Conservation (phyloP, 1,140 invertebrate genomes). For the Macrostomum lignano region DNA sequence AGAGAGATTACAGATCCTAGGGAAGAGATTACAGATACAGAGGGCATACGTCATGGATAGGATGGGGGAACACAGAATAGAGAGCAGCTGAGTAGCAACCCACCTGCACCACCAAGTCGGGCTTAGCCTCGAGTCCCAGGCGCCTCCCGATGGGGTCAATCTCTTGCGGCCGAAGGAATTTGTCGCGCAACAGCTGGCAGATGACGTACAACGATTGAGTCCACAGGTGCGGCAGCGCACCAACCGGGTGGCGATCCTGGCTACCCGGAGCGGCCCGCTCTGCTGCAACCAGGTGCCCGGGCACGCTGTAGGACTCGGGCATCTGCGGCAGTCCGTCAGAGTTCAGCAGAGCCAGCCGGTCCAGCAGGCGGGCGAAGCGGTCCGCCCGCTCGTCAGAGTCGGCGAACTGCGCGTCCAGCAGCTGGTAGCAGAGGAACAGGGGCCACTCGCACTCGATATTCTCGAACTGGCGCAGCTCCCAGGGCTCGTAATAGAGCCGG, state of each 20-base stretch:
- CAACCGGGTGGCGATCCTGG: slow-evolving; percentile 51
- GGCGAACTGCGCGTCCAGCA: slow-evolving; percentile 72
- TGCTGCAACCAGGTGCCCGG: slow-evolving; percentile 31
- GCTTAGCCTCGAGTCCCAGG: slow-evolving; percentile 66
- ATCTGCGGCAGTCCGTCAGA: too few relatives aligned
- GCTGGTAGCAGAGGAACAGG: slow-evolving; percentile 76
- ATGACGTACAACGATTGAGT: slow-evolving; percentile 86
- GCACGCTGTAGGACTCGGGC: slow-evolving; percentile 77
- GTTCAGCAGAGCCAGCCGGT: too few relatives aligned
- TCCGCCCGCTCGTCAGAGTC: slow-evolving; percentile 31
- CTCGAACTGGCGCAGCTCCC: slow-evolving; percentile 89
- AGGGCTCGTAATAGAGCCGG: slow-evolving; percentile 83
- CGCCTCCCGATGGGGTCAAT: slow-evolving; percentile 81
- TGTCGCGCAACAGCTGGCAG: slow-evolving; percentile 55
- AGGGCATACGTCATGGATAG: too few relatives aligned
- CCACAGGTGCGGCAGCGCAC: slow-evolving; percentile 82
- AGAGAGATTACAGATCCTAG: too few relatives aligned
- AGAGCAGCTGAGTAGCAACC: too few relatives aligned
- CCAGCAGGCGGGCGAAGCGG: too few relatives aligned
- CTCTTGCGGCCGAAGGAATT: slow-evolving; percentile 68
- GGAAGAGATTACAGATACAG: too few relatives aligned
- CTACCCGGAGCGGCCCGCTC: slow-evolving; percentile 27
- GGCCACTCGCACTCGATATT: slow-evolving; percentile 99
- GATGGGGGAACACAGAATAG: too few relatives aligned
- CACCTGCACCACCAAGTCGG: slow-evolving; percentile 94